These are phyloP conservation scores for Tridacna gigas DNA, from an alignment of 2,888 invertebrate genomes.

Conservation along the genomic window DNA sequence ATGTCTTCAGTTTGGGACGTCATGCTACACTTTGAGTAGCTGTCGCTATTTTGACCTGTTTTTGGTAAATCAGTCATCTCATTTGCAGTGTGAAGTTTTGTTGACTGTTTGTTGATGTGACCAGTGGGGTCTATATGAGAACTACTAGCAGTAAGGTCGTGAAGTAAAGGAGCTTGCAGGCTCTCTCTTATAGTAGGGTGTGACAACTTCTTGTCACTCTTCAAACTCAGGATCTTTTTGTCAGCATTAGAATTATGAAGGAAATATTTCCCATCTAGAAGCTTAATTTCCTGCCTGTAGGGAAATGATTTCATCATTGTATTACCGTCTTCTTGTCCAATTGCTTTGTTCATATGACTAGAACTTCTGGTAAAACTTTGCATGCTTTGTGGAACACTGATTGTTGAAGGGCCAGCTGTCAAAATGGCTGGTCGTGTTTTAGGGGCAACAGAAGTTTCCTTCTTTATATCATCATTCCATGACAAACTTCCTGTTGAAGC, in stretches of 20 bases:
- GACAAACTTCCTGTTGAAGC: background rate
- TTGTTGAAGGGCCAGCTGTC: background rate
- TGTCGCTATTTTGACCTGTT: background rate
- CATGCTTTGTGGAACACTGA: background rate
- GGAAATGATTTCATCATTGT: conserved; percentile 59
- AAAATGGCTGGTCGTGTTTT: background rate
- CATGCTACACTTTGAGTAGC: background rate
- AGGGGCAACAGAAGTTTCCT: background rate
- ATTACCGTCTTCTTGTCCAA: background rate
- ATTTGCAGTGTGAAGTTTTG: background rate
- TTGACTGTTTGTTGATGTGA: background rate
- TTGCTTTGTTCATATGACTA: background rate
- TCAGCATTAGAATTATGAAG: conserved; percentile 8
- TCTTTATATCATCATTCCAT: background rate
- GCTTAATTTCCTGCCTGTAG: conserved; percentile 68
- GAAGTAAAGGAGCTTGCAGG: background rate
- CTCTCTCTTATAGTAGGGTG: background rate
- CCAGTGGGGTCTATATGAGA: background rate
- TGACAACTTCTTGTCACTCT: background rate
- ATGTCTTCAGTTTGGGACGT: background rate
- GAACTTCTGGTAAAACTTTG: background rate
- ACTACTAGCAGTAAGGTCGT: background rate
- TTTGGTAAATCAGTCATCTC: background rate
- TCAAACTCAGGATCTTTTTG: background rate
- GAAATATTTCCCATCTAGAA: conserved; percentile 60